Base-by-base conservation (phyloP, 2,113 vertebrate species). In the Prietella phreatophila region DNA sequence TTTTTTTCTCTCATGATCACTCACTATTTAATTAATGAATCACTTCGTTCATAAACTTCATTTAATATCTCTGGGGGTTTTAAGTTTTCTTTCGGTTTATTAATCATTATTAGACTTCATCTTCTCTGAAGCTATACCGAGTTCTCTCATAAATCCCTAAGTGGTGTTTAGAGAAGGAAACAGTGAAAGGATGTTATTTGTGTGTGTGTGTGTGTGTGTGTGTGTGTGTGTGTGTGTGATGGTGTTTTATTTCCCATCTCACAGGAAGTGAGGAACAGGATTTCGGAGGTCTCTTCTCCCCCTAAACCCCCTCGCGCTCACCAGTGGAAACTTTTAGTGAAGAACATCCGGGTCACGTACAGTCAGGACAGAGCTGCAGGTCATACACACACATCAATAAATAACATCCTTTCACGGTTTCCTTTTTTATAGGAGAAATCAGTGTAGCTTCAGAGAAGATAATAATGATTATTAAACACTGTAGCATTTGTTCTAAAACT, bases 261-360 rank as follows among this genome's bases (percentile, higher is more conserved):
- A 89, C 93, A 97, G 97, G 95, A 90, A 63, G 90, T 91, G 0
- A 93, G 92, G 85, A 93, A 80, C 79, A 63, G 88, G 22, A 30
- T 69, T 91, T 58, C 93, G 82, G 94, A 95, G 92, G 92, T 94
- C 83, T 78, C 93, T 20, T 98, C 96, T 30, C 98, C 98, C 0
- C 98, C 97, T 0, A 99, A 99, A 90, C 98, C 98, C 20, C 98
- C 98, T 1, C 93, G 97, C 2, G 97, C 96, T 85, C 98, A 99
- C 0, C 97, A 99, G 20, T 96, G 97, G 92, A 98, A 96, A 89
- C 93, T 99, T 30, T 94, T 97, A 88, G 96, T 99, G 90, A 98
- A 96, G 94, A 97, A 97, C 88, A 93, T 98, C 69, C 76, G 87
- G 0, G 96, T 93, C 89, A 94, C 93, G 1, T 92, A 95, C 86